Evolutionary conservation across 2,113 vertebrate genomes (phyloP), one percentile per base, ranked within the genome.

Genomic region (Patagioenas fasciata): DNA sequence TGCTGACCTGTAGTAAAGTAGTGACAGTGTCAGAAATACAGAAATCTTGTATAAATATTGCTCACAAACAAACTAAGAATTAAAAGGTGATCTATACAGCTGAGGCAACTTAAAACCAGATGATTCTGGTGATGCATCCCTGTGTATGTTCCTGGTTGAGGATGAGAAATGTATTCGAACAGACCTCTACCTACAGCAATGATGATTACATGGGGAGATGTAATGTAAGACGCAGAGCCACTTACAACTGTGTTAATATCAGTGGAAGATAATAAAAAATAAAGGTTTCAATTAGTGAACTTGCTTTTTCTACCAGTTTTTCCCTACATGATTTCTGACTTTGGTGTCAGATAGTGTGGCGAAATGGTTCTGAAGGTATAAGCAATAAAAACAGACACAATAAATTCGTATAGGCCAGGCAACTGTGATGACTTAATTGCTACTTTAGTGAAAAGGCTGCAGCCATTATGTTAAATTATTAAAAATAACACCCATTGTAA

Each of bases 401-500:
- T 97, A 94, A 96, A 95, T 96, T 96, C 97, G 84, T 95, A 95
- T 83, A 97, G 88, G 86, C 42, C 96, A 96, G 78, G 88, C 50
- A 94, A 77, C 66, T 29, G 65, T 96, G 97, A 98, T 96, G 90
- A 95, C 89, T 98, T 98, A 97, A 98, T 98, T 98, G 93, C 90
- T 93, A 92, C 92, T 82, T 97, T 95, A 86, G 79, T 95, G 92
- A 96, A 97, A 98, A 97, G 86, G 54, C 93, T 96, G 74, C 79
- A 94, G 81, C 95, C 95, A 95, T 97, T 97, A 97, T 91, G 79
- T 80, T 96, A 97, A 98, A 98, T 97, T 97, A 97, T 97, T 97
- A 95, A 94, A 97, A 97, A 97, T 93, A 97, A 95, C 73, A 96
- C 91, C 81, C 85, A 85, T 5, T 73, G 81, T 95, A 97, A 95